Percentiles rank a stretch among this genome's conserved stretches.
Conservation (phyloP, 2,888 invertebrate genomes). For the Drosophila quasianomalipes region DNA sequence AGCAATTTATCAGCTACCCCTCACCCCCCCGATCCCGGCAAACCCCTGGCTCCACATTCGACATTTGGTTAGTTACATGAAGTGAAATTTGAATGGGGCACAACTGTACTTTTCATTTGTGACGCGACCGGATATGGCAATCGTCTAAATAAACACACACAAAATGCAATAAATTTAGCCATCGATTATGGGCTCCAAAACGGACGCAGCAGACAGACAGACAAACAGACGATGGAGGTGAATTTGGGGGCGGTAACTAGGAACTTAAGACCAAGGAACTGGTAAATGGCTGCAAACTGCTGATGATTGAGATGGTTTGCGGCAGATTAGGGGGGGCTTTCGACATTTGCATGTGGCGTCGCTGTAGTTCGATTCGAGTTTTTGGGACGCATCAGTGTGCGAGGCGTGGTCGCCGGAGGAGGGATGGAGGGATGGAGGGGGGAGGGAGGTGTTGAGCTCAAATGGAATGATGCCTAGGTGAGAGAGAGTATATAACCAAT, state of each 20-base stretch:
- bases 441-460: not conserved
- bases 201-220: conserved; percentile 22
- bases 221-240: not conserved
- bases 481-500: conserved; percentile 63
- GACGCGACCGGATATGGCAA: conserved; percentile 70
- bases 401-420: not conserved
- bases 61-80: conserved; percentile 55
- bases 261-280: conserved; percentile 8
- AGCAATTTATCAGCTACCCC: conserved; percentile 44
- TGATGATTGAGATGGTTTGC: not conserved
- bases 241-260: conserved; percentile 2
- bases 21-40: not conserved
- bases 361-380: conserved; percentile 39
- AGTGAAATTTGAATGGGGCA: conserved; percentile 41
- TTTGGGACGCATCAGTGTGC: conserved; percentile 9
- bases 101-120: conserved; percentile 73
- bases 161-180: conserved; percentile 78
- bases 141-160: conserved; percentile 79
- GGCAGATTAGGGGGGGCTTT: not conserved
- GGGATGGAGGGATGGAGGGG: not conserved
- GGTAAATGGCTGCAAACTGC: conserved; percentile 24
- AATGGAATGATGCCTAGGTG: conserved; percentile 29
- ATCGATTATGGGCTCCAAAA: conserved; percentile 74
- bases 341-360: conserved; percentile 53
- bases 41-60: not conserved